Conservation (phyloP, 2,797 vertebrate genomes). For the Austrolebias charrua region DNA sequence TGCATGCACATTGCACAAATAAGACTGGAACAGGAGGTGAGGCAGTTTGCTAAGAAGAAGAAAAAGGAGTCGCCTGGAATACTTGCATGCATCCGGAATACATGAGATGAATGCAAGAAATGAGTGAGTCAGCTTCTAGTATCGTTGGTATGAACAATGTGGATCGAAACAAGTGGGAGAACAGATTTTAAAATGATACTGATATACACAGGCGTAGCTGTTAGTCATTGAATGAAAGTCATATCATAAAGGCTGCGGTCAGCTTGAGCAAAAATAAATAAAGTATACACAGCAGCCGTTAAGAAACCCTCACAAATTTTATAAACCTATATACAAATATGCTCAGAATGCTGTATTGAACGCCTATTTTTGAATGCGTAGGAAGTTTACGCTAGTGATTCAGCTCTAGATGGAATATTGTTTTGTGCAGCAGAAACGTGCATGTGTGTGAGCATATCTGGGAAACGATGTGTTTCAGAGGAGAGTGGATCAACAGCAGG, state of each 20-base stretch:
- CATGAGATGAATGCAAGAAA: conserved; percentile 18
- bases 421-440: conserved; percentile 18
- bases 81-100: conserved; percentile 39
- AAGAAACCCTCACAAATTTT: conserved; percentile 13
- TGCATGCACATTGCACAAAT: conserved; percentile 36
- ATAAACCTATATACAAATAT: conserved; percentile 21
- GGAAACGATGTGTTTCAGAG: conserved; percentile 65
- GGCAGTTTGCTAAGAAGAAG: conserved; percentile 1
- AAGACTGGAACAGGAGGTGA: conserved; percentile 7
- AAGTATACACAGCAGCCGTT: conserved; percentile 5
- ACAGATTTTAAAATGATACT: conserved; percentile 48
- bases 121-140: conserved; percentile 35
- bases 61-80: conserved; percentile 35
- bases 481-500: conserved; percentile 74
- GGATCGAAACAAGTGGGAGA: conserved; percentile 42
- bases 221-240: conserved; percentile 45
- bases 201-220: conserved; percentile 13
- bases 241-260: neutral
- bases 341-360: too few species aligned
- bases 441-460: conserved; percentile 34
- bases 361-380: too few species aligned
- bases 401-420: conserved; percentile 6
- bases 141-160: conserved; percentile 7
- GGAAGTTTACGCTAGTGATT: conserved; percentile 34
- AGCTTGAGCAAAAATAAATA: conserved; percentile 27